phyloP scores from a whole-genome alignment of 2,797 vertebrate species.

The Nannoperca australis region DNA sequence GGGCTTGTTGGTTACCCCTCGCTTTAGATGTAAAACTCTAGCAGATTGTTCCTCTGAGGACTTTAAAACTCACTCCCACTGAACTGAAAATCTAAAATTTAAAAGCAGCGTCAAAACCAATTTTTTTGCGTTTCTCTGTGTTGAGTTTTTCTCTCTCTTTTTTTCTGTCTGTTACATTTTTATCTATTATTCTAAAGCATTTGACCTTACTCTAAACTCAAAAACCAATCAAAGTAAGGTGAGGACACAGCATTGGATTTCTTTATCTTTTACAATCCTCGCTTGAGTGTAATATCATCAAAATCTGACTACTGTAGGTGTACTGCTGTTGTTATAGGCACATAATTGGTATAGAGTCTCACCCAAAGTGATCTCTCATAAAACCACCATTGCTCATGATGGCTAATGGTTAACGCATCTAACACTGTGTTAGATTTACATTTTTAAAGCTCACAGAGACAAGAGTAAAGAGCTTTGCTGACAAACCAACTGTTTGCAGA shows the following conservation, averaged over 20 bases:
- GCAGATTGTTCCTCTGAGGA: neutral
- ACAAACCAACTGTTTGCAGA: neutral
- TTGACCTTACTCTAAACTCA: neutral
- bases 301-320: slow-evolving; percentile 14
- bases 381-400: slow-evolving; percentile 43
- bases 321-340: slow-evolving; percentile 25
- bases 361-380: slow-evolving; percentile 34
- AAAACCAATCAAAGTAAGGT: neutral
- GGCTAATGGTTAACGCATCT: slow-evolving; percentile 55
- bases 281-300: neutral
- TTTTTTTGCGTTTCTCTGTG: neutral
- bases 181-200: neutral
- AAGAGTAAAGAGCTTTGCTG: slow-evolving; percentile 2
- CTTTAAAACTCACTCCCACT: neutral
- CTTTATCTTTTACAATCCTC: slow-evolving; percentile 35
- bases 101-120: neutral
- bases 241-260: slow-evolving; percentile 17
- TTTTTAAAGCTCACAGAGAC: neutral
- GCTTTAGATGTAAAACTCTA: too few species aligned
- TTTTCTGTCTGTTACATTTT: neutral
- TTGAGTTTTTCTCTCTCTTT: too few species aligned
- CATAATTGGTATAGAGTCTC: neutral
- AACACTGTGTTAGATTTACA: slow-evolving; percentile 7
- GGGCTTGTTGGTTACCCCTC: too few species aligned
- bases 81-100: neutral